phyloP scores from a whole-genome alignment of 2,797 vertebrate species.

The Xerus rutilus region DNA sequence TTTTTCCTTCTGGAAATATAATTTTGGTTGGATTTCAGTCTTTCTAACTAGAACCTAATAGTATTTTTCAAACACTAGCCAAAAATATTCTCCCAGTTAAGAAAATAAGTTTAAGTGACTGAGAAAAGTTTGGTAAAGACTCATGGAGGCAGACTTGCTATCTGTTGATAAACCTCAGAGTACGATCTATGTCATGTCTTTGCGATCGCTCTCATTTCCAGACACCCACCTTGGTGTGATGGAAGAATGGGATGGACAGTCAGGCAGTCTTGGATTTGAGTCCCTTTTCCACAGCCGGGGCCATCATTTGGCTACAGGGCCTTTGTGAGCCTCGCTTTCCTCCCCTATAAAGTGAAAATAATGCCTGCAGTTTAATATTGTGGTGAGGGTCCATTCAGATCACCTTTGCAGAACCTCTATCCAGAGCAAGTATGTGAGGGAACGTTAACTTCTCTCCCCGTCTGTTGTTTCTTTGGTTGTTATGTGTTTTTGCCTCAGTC shows the following conservation, averaged over 20 bases:
- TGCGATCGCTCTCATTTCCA: not conserved
- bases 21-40: not conserved
- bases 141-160: not conserved
- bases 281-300: not conserved
- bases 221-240: not conserved
- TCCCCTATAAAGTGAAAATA: not conserved
- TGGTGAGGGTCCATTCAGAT: not conserved
- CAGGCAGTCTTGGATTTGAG: not conserved
- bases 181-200: rapidly evolving
- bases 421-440: not conserved
- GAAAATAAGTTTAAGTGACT: not conserved
- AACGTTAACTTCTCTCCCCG: not conserved
- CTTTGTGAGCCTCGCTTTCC: not conserved
- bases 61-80: slow-evolving; percentile 20
- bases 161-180: not conserved
- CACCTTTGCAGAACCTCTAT: not conserved
- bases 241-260: not conserved
- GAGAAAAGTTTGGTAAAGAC: not conserved
- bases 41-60: not conserved
- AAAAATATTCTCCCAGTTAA: not conserved
- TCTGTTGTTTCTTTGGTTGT: not conserved
- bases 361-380: not conserved
- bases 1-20: not conserved
- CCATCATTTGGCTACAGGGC: not conserved
- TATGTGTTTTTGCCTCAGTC: not conserved